Percentiles rank a stretch among this genome's conserved stretches.
These are phyloP conservation scores for Papilio xuthus DNA, from an alignment of 1,140 invertebrate genomes.

Conservation along the genomic window DNA sequence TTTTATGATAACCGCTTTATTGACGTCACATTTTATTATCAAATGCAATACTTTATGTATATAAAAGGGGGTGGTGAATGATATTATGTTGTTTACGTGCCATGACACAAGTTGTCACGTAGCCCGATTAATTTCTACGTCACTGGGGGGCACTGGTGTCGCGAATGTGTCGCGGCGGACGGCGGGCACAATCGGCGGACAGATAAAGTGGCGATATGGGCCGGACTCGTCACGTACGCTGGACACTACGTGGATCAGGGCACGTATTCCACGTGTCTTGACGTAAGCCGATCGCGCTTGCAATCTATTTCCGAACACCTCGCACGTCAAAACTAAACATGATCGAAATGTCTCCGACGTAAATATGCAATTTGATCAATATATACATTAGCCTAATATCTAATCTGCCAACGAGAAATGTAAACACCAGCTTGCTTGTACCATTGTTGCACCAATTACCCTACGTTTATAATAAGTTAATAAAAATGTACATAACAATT, in stretches of 20 bases:
- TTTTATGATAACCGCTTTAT: background rate
- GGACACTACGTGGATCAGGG: background rate
- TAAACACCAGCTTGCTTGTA: background rate
- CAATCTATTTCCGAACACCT: slow-evolving; percentile 25
- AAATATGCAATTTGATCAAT: background rate
- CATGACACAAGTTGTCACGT: background rate
- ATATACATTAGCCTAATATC: background rate
- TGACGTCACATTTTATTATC: background rate
- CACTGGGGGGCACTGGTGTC: slow-evolving; percentile 8
- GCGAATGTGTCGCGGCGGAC: background rate
- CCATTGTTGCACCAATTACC: background rate
- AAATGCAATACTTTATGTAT: background rate
- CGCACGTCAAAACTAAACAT: slow-evolving; percentile 12
- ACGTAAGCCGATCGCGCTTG: slow-evolving; percentile 14
- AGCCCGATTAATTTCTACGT: background rate
- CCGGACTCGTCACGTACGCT: background rate
- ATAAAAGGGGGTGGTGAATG: background rate
- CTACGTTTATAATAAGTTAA: background rate
- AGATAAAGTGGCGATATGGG: slow-evolving; percentile 7
- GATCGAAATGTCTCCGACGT: slow-evolving; percentile 1
- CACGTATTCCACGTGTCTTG: slow-evolving; percentile 23
- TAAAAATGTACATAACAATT: background rate
- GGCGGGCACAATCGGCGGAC: background rate
- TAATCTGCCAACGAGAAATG: background rate
- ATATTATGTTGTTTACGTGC: background rate